Conservation (phyloP, 2,888 invertebrate genomes). For the Geophilus truncorum region DNA sequence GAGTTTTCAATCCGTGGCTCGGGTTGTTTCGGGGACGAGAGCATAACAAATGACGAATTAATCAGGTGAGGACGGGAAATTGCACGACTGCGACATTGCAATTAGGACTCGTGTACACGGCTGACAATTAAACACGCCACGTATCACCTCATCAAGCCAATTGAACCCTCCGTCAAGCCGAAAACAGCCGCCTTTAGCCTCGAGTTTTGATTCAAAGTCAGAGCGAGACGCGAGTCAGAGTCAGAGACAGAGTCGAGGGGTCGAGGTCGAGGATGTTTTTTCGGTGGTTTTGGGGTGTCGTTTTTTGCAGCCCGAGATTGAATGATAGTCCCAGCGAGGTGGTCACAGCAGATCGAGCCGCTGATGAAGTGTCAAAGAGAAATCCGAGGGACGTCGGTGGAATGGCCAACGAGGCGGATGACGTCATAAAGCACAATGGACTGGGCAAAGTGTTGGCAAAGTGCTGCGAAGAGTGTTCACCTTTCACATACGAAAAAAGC, state of each 20-base stretch:
- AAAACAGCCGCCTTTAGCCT: neutral
- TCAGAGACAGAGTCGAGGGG: neutral
- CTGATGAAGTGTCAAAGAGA: constrained; percentile 10
- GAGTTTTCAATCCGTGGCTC: too few species aligned
- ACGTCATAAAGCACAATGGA: neutral
- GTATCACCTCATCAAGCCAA: neutral
- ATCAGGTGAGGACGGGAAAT: neutral
- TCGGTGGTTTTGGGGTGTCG: neutral
- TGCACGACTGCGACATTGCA: neutral
- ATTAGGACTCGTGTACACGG: neutral
- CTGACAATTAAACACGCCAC: neutral
- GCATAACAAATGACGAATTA: neutral
- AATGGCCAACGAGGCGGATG: neutral
- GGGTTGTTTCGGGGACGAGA: too few species aligned
- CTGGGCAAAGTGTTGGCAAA: neutral
- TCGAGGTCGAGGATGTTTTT: neutral
- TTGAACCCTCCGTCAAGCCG: neutral
- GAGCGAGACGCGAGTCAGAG: neutral
- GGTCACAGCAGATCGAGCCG: neutral
- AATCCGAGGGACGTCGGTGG: neutral
- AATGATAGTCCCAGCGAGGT: neutral
- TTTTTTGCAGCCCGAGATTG: neutral
- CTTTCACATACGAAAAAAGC: neutral
- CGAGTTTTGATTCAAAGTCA: too few species aligned
- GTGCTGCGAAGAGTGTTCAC: neutral